Evolutionary conservation across 2,113 vertebrate species (phyloP), one percentile per base, ranked within the genome.

Genomic region (Cathartes aura): DNA sequence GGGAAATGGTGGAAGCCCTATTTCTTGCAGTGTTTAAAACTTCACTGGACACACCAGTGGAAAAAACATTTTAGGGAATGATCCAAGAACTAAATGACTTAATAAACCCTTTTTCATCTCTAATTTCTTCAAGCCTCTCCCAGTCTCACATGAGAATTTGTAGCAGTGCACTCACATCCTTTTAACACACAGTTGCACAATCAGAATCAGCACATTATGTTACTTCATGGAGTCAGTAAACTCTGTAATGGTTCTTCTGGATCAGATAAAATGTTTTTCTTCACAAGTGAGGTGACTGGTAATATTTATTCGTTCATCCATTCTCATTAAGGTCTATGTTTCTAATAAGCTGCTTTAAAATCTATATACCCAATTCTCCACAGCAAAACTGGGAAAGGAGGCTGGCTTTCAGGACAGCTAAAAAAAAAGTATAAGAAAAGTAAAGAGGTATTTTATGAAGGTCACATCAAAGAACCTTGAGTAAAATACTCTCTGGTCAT

Each of bases 101-200:
- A 87, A 68, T 75, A 87, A 73, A 80, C 26, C 45, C 89, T 92
- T 93, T 97, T 95, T 93, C 78, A 91, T 88, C 52, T 94, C 50
- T 92, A 76, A 86, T 94, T 97, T 96, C 82, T 96, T 86, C 94
- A 96, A n/a, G 86, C 88, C 90, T 95, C 93, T 94, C 95, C 83
- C 92, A 95, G 47, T 64, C 89, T 89, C 70, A 92, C 53, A 80
- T 72, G 83, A 48, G 74, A 88, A 71, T 91, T 97, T 80, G 50
- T 8, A 59, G 82, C 62, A 38, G 82, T 84, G 73, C 53, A 95
- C 45, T 88, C 82, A 76, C 86, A 87, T 96, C 84, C 88, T 96
- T 94, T 82, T 76, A 93, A 85, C 86, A 75, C 66, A 84, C 73
- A 60, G 62, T 87, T 96, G 53, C 76, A 90, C 63, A 97, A 94